phyloP scores from a whole-genome alignment of 2,797 vertebrate species.

The Lemur catta region DNA sequence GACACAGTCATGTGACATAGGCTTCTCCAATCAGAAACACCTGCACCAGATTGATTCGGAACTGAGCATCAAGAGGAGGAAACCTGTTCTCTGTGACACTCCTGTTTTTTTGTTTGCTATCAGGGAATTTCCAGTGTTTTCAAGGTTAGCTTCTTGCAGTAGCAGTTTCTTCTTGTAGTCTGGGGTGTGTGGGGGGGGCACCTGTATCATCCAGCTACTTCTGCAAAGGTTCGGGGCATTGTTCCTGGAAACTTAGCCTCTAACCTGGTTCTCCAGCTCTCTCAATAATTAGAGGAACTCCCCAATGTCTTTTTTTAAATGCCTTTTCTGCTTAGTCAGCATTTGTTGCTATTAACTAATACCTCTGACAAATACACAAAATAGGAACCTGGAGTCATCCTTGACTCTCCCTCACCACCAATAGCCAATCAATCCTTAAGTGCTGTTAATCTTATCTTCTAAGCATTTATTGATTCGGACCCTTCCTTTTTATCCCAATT shows the following conservation, averaged over 20 bases:
- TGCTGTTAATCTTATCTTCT: background rate
- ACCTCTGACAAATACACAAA: conserved; percentile 5
- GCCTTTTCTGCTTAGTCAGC: background rate
- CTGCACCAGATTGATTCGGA: background rate
- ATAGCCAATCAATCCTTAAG: background rate
- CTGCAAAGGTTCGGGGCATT: background rate
- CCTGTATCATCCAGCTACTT: background rate
- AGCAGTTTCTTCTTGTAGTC: background rate
- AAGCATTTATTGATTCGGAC: background rate
- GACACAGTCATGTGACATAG: background rate
- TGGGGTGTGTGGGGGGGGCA: background rate
- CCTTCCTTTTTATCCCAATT: background rate
- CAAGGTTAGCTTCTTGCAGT: background rate
- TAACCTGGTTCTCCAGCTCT: background rate
- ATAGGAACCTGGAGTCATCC: background rate
- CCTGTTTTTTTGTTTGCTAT: background rate
- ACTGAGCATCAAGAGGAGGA: background rate
- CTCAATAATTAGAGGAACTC: background rate
- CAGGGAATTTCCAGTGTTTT: conserved; percentile 11
- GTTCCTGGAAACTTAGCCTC: background rate
- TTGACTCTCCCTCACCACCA: background rate
- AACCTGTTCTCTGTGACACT: background rate
- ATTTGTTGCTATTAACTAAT: background rate
- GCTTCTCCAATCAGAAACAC: background rate
- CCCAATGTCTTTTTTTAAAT: background rate